A percentile compares a stretch with the other conserved stretches of the same genome.
Evolutionary conservation across 1,140 invertebrate species (phyloP).

Genomic region (Cydia pomonella): DNA sequence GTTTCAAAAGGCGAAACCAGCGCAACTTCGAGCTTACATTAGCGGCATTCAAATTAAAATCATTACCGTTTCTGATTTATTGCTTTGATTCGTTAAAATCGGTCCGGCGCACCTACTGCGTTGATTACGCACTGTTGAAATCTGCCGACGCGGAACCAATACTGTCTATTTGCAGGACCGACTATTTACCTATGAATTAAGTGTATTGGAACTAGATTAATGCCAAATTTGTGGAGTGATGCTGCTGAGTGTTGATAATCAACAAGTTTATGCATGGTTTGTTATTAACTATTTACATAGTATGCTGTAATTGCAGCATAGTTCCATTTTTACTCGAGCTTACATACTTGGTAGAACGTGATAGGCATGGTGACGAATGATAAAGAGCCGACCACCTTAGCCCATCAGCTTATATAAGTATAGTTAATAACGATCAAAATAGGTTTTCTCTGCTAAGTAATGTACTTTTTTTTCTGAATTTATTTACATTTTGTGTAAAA

Average conservation of each 20-base stretch:
- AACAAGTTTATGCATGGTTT: conserved; percentile 3
- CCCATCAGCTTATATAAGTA: no score
- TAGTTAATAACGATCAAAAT: background rate
- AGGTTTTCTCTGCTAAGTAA: no score
- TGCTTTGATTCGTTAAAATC: background rate
- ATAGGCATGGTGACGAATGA: no score
- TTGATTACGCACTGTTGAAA: background rate
- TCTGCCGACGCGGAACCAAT: conserved; percentile 14
- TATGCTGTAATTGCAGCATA: background rate
- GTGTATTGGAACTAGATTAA: conserved; percentile 15
- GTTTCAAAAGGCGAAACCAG: no score
- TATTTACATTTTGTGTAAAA: no score
- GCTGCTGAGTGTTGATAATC: conserved; percentile 1
- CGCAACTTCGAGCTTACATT: no score
- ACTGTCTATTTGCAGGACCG: conserved; percentile 2
- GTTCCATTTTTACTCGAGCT: no score
- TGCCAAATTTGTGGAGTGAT: conserved; percentile 1
- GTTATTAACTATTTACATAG: background rate
- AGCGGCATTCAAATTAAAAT: no score
- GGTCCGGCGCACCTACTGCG: background rate
- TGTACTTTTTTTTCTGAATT: no score
- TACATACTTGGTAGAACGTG: no score
- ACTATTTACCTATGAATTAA: conserved; percentile 20
- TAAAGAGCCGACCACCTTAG: no score
- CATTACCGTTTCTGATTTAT: no score